Conservation (phyloP, 2,888 invertebrate species). For the Leptarthrus brevirostris region DNA sequence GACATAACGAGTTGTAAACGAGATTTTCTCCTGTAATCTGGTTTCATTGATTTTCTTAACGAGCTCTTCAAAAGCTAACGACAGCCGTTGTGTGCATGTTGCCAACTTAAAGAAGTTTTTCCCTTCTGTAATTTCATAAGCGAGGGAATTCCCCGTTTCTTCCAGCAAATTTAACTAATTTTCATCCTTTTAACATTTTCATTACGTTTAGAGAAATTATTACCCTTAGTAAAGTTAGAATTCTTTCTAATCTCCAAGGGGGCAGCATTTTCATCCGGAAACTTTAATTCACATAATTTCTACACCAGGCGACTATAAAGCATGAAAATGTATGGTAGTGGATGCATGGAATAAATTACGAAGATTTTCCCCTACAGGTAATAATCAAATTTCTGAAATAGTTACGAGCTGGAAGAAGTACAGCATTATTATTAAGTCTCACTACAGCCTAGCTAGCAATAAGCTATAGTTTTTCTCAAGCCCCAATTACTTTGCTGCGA, state of each 20-base stretch:
- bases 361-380: no score
- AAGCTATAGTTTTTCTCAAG: slow-evolving; percentile 3
- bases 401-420: no score
- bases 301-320: no score
- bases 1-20: slow-evolving; percentile 45
- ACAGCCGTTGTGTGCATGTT: slow-evolving; percentile 3
- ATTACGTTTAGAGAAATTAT: neutral
- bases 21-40: slow-evolving; percentile 43
- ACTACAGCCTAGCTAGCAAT: no score
- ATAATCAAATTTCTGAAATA: no score
- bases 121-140: neutral
- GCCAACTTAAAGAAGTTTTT: neutral
- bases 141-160: neutral
- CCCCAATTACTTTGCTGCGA: neutral
- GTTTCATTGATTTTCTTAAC: slow-evolving; percentile 46
- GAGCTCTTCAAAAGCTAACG: slow-evolving; percentile 34
- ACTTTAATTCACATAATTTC: no score
- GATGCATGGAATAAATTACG: no score
- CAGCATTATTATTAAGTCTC: no score
- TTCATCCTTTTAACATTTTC: slow-evolving; percentile 24
- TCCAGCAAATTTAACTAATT: slow-evolving; percentile 27
- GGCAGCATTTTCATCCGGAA: no score
- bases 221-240: neutral
- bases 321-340: no score
- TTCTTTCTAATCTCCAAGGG: no score